Percentiles rank a stretch among this genome's conserved stretches.
phyloP scores from a whole-genome alignment of 1,140 invertebrate genomes.

The Pseudomyrmex sp. region DNA sequence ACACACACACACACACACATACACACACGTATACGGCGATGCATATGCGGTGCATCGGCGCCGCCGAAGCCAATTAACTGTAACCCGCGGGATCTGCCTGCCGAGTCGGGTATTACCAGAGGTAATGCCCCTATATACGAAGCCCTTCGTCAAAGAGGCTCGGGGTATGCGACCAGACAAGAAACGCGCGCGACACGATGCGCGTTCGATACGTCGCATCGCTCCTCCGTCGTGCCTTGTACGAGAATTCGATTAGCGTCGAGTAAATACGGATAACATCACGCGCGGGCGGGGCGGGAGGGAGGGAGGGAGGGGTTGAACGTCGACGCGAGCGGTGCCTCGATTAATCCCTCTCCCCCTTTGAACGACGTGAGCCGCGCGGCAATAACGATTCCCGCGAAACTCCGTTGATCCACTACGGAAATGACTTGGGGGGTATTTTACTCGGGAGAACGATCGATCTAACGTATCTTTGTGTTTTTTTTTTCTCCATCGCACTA shows the following conservation, averaged over 20 bases:
- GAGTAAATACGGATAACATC: conserved; percentile 38
- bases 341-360: conserved; percentile 20
- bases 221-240: conserved; percentile 41
- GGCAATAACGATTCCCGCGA: conserved; percentile 1
- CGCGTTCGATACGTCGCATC: conserved; percentile 45
- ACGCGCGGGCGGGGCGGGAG: not conserved
- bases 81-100: conserved; percentile 77
- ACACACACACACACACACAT: too few species aligned
- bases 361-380: not conserved
- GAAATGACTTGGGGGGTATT: conserved; percentile 16
- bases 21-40: not conserved
- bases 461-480: not conserved
- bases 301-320: not conserved
- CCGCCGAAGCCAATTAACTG: conserved; percentile 78
- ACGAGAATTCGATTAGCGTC: conserved; percentile 69
- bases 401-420: not conserved
- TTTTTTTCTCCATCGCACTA: not conserved
- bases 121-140: conserved; percentile 71
- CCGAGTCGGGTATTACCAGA: conserved; percentile 74
- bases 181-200: conserved; percentile 51
- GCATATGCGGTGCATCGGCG: conserved; percentile 44
- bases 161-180: conserved; percentile 57
- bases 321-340: conserved; percentile 5
- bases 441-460: not conserved
- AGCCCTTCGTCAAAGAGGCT: conserved; percentile 71